Base-by-base conservation (phyloP, 1,140 invertebrate genomes). In the Drosophila nigromelanica region DNA sequence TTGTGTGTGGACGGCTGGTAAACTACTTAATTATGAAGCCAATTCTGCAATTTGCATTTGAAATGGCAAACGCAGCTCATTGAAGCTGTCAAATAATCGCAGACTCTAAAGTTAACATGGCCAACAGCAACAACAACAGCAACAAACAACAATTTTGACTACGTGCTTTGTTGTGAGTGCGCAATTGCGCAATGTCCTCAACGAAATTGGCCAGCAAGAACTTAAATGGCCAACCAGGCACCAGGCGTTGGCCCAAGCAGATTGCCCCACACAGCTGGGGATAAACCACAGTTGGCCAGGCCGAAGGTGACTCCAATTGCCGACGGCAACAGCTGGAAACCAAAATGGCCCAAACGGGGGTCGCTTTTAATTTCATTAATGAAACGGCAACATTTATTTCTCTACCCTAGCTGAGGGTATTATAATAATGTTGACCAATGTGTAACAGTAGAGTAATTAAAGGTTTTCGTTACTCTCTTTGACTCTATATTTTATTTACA, bases 11-110 rank as follows among this genome's bases (percentile, higher is more conserved):
- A 18, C 54, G 21, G 14, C 43, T 15, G 63, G 59, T 66, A 64
- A 78, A 76, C 75, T 76, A 72, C 83, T 82, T 79, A 86, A 86
- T 86, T 87, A 87, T 81, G 71, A 86, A 76, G 66, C 82, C 33
- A 54, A 75, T 71, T 66, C 77, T 43, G 51, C 50, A 48, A 27
- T 87, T 87, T 78, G 78, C 74, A 82, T 86, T 86, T 86, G 77
- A 70, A 67, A 52, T 8, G n/a, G 21, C 43, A 47, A 45, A 47
- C 55, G 50, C 52, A 50, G 61, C 60, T 82, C 78, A 78, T 58
- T 78, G 82, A 73, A 78, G 71, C 82, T 81, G 76, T 87, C 83
- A 78, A 59, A 76, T 63, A 77, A 47, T 76, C 47, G 68, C 58
- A 63, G 78, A 50, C 47, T 64, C 50, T 66, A 76, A 70, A 69